Percentiles rank a stretch among this genome's conserved stretches.
Evolutionary conservation across 2,113 vertebrate genomes (phyloP).

Genomic region (Irena cyanogastra): DNA sequence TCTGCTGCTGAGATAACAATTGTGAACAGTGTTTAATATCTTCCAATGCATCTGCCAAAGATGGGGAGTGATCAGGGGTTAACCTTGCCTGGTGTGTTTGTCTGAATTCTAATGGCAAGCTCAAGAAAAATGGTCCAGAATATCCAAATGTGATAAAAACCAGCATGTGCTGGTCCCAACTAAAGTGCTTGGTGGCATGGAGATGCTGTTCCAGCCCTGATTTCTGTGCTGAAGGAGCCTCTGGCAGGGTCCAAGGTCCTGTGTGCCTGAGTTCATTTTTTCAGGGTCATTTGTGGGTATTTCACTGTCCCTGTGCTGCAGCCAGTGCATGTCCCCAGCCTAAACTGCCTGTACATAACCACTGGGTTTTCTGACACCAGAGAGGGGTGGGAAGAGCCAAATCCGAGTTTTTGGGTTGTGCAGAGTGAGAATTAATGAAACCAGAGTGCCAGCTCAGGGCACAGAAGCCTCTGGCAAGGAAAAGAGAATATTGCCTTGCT

Average conservation of each 20-base stretch:
- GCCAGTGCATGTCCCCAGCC: background rate
- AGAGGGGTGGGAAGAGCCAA: background rate
- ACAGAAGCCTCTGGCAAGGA: background rate
- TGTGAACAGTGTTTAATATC: background rate
- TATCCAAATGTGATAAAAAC: background rate
- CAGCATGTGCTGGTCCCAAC: background rate
- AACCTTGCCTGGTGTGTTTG: background rate
- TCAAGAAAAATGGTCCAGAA: background rate
- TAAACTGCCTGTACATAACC: background rate
- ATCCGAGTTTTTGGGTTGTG: background rate
- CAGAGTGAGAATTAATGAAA: background rate
- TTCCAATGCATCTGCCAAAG: too few species aligned
- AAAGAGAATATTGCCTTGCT: background rate
- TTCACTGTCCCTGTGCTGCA: rapidly evolving
- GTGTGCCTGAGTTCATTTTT: background rate
- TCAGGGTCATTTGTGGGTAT: rapidly evolving
- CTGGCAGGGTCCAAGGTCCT: background rate
- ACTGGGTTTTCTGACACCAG: background rate
- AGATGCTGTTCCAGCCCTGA: background rate
- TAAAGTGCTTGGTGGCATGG: background rate
- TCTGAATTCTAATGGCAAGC: background rate
- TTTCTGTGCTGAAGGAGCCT: background rate
- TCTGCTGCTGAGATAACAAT: background rate
- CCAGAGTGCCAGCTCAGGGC: background rate
- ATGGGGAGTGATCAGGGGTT: background rate